Conservation (phyloP, 2,888 invertebrate genomes). For the Brachylomia viminalis region DNA sequence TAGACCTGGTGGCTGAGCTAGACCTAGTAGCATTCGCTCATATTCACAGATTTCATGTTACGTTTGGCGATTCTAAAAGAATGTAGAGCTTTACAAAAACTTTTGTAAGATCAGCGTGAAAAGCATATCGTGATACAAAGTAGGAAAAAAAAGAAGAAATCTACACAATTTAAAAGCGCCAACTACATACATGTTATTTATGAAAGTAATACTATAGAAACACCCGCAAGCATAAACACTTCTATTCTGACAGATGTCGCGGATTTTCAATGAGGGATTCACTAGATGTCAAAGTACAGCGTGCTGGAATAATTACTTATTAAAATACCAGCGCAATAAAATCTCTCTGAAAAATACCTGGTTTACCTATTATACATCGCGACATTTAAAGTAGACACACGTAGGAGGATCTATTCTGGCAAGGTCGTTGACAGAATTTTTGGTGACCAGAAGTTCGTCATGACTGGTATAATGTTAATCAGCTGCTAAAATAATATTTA, state of each 20-base stretch:
- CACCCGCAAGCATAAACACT: no score
- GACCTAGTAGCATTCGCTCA: neutral
- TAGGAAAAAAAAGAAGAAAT: no score
- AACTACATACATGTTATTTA: no score
- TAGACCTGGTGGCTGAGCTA: neutral
- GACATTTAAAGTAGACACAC: slow-evolving; percentile 47
- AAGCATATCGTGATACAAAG: neutral
- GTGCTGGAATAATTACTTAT: slow-evolving; percentile 23
- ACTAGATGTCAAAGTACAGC: slow-evolving; percentile 1
- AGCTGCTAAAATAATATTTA: slow-evolving; percentile 31
- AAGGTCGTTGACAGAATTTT: slow-evolving; percentile 57
- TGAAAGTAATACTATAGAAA: no score
- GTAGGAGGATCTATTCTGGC: slow-evolving; percentile 46
- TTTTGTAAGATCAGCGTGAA: neutral
- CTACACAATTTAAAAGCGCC: no score
- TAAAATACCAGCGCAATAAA: slow-evolving; percentile 28
- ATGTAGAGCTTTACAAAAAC: neutral
- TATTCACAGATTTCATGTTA: neutral
- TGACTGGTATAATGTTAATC: slow-evolving; percentile 27
- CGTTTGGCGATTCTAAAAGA: neutral
- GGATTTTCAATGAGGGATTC: slow-evolving; percentile 2
- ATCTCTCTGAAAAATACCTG: slow-evolving; percentile 38
- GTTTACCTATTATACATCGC: slow-evolving; percentile 3
- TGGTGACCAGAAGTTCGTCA: slow-evolving; percentile 27
- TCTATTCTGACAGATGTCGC: neutral